phyloP scores from a whole-genome alignment of 2,888 invertebrate genomes.

The Melanchra persicariae region DNA sequence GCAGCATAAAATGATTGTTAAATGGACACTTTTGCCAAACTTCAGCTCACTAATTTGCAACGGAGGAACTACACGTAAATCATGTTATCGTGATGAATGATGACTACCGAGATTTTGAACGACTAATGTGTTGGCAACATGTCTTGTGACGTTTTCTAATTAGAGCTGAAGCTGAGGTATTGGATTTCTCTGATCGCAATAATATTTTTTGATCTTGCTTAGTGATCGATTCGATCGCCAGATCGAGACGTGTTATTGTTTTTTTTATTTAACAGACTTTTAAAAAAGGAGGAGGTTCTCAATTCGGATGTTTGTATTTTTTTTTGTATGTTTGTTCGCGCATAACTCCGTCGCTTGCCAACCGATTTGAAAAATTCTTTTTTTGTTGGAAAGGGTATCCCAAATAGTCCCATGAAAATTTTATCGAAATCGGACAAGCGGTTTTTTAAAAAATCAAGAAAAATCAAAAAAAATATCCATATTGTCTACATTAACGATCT shows the following conservation, averaged over 20 bases:
- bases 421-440: no score
- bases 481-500: no score
- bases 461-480: no score
- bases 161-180: slow-evolving; percentile 10
- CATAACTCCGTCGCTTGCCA: no score
- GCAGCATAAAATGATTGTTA: slow-evolving; percentile 5
- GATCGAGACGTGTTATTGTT: background rate
- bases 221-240: background rate
- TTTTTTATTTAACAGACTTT: no score
- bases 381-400: no score
- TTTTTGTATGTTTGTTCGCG: no score
- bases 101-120: slow-evolving; percentile 4
- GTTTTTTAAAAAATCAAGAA: no score
- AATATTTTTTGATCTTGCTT: background rate
- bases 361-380: no score
- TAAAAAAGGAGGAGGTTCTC: no score
- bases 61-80: slow-evolving; percentile 18
- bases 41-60: slow-evolving; percentile 15
- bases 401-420: no score
- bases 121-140: slow-evolving; percentile 28
- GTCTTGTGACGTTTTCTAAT: slow-evolving; percentile 21
- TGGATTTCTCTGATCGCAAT: background rate
- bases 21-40: slow-evolving; percentile 10
- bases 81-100: slow-evolving; percentile 23
- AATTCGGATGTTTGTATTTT: no score